Percentiles rank a stretch among this genome's conserved stretches.
Conservation (phyloP, 2,888 invertebrate species). For the Drosophila mercatorum region DNA sequence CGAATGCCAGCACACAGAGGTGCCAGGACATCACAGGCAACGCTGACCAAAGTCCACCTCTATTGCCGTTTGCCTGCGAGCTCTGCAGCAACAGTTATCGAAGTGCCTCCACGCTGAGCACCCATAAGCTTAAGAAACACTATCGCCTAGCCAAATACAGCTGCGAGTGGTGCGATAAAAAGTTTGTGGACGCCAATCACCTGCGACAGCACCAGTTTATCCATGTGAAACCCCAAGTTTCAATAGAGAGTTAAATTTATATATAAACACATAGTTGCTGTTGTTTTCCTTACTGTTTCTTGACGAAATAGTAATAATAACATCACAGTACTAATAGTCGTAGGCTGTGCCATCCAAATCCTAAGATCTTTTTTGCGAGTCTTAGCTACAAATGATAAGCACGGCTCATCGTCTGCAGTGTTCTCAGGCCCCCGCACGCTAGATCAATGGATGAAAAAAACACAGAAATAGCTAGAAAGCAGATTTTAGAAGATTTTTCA, state of each 20-base stretch:
- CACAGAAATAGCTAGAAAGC: no score
- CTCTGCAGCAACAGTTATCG: slow-evolving; percentile 66
- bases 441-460: no score
- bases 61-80: slow-evolving; percentile 61
- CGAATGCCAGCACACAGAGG: slow-evolving; percentile 15
- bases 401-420: no score
- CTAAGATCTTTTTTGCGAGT: no score
- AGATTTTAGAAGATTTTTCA: no score
- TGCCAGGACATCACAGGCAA: not conserved
- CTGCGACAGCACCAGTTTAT: slow-evolving; percentile 53
- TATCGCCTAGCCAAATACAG: slow-evolving; percentile 52
- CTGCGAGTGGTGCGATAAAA: slow-evolving; percentile 63
- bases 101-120: slow-evolving; percentile 67
- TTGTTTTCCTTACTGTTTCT: no score
- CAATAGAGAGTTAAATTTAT: slow-evolving; percentile 1
- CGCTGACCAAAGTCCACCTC: not conserved
- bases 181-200: slow-evolving; percentile 53
- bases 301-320: no score
- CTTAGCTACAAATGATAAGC: no score
- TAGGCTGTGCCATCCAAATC: no score
- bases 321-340: no score
- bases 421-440: no score
- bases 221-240: slow-evolving; percentile 36
- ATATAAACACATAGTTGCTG: not conserved
- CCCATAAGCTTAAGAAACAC: slow-evolving; percentile 67